phyloP scores from a whole-genome alignment of 2,888 invertebrate genomes.

The Scaptomyza polygonia region DNA sequence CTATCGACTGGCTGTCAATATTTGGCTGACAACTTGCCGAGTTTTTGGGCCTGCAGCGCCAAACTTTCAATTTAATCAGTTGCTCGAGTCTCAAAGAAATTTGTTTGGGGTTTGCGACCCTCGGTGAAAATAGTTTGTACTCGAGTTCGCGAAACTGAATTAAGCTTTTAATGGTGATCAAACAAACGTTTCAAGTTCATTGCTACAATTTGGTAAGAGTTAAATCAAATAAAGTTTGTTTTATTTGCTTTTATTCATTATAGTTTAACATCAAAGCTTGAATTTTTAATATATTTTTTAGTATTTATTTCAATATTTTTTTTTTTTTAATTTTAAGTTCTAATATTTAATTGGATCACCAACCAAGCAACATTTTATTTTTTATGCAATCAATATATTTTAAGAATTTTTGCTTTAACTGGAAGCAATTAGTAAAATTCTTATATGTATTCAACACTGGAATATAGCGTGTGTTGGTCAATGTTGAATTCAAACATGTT shows the following conservation, averaged over 20 bases:
- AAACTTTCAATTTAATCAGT: conserved; percentile 74
- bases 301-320: no score
- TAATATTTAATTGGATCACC: no score
- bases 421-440: conserved; percentile 6
- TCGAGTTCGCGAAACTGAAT: conserved; percentile 20
- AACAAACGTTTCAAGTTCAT: neutral
- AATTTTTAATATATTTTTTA: no score
- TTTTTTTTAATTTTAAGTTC: no score
- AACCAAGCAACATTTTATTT: neutral
- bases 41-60: conserved; percentile 28
- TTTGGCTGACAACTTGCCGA: conserved; percentile 69
- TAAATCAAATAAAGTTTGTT: no score
- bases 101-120: conserved; percentile 12
- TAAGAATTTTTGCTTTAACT: neutral
- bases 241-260: no score
- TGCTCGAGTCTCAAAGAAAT: conserved; percentile 56
- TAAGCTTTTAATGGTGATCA: conserved; percentile 6
- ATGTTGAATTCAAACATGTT: conserved; percentile 52
- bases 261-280: no score
- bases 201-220: no score
- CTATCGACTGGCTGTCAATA: conserved; percentile 69
- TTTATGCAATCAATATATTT: neutral
- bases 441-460: conserved; percentile 10
- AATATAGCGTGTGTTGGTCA: conserved; percentile 7
- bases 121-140: conserved; percentile 39